Evolutionary conservation across 2,797 vertebrate genomes (phyloP).

Genomic region (Pagetopsis macropterus): DNA sequence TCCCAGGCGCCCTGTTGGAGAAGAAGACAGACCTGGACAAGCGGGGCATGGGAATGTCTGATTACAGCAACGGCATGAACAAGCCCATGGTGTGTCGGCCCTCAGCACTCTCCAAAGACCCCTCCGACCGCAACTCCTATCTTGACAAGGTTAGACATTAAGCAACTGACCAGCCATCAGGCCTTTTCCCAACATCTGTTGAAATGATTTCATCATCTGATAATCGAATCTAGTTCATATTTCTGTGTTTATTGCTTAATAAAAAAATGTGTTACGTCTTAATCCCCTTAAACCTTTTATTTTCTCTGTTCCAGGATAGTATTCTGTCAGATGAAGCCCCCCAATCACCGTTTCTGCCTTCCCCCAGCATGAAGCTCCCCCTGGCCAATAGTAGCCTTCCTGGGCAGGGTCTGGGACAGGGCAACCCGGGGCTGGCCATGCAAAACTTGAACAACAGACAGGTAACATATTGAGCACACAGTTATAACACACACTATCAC

Average conservation of each 20-base stretch:
- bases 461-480: conserved; percentile 76
- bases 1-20: conserved; percentile 95
- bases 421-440: conserved; percentile 97
- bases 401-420: conserved; percentile 95
- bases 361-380: conserved; percentile 98
- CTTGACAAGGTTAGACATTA: conserved; percentile 90
- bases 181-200: not conserved
- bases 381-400: conserved; percentile 97
- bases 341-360: conserved; percentile 99
- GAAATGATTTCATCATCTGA: not conserved
- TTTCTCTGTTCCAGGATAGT: conserved; percentile 87
- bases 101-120: conserved; percentile 96
- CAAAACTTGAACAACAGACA: conserved; percentile 99
- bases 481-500: not conserved
- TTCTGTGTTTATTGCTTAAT: too few species aligned
- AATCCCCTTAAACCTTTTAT: conserved; percentile 53
- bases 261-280: conserved; percentile 2
- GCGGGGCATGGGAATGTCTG: conserved; percentile 94
- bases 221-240: too few species aligned
- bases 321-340: conserved; percentile 95
- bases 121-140: conserved; percentile 93
- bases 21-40: conserved; percentile 99
- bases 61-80: conserved; percentile 96
- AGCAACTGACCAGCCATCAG: not conserved
- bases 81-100: conserved; percentile 94